A percentile compares a stretch with the other conserved stretches of the same genome.
These are phyloP conservation scores for Tromatobia lineatoria DNA, from an alignment of 2,888 invertebrate species.

Conservation along the genomic window DNA sequence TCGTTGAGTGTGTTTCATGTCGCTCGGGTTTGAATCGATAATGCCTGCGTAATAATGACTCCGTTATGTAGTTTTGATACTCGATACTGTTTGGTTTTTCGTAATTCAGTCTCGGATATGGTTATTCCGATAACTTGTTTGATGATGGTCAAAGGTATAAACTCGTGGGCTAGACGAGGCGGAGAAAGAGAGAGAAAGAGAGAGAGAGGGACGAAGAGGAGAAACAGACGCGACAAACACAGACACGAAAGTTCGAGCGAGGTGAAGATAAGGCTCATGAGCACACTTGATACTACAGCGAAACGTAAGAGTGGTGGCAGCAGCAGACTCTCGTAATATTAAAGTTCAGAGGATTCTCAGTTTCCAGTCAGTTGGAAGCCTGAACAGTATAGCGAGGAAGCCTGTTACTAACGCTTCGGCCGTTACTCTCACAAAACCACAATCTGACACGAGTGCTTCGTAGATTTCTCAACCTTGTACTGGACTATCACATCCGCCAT, in stretches of 20 bases:
- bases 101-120: not conserved
- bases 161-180: not conserved
- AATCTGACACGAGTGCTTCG: slow-evolving; percentile 9
- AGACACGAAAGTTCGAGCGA: slow-evolving; percentile 10
- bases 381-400: not conserved
- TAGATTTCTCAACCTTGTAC: not conserved
- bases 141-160: not conserved
- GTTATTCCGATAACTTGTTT: slow-evolving; percentile 11
- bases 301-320: slow-evolving; percentile 8
- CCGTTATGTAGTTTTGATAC: not conserved
- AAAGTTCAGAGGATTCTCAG: not conserved
- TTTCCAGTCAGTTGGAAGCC: not conserved
- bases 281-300: not conserved
- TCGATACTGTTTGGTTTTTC: not conserved
- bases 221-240: slow-evolving; percentile 9
- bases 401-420: not conserved
- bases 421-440: not conserved
- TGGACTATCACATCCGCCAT: not conserved
- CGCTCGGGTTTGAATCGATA: not conserved
- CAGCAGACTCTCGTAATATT: not conserved
- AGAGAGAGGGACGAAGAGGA: not conserved
- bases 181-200: not conserved
- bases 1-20: not conserved
- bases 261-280: slow-evolving; percentile 22
- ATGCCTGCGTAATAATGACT: not conserved